A percentile compares a stretch with the other conserved stretches of the same genome.
Conservation (phyloP, 2,797 vertebrate genomes). For the Lepilemur ruficaudatus region DNA sequence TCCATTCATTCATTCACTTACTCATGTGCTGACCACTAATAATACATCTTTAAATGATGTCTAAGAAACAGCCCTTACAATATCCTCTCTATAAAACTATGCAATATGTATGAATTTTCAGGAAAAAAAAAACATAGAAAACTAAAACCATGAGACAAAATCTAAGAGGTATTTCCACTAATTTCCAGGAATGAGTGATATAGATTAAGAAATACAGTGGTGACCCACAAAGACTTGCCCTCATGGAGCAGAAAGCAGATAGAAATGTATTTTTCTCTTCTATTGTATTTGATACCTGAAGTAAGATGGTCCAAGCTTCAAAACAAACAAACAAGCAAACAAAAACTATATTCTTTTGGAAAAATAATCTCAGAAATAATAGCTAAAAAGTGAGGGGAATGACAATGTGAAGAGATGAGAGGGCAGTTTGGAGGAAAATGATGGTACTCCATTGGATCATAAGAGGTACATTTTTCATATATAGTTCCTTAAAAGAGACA, state of each 20-base stretch:
- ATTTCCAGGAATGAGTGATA: not conserved
- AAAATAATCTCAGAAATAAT: slow-evolving; percentile 29
- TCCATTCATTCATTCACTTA: slow-evolving; percentile 17
- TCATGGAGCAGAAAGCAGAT: not conserved
- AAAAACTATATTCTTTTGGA: not conserved
- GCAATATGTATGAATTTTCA: not conserved
- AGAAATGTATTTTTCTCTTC: not conserved
- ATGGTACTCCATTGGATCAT: not conserved
- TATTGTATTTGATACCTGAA: not conserved
- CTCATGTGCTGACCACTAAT: not conserved
- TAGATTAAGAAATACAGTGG: not conserved
- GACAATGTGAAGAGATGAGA: not conserved
- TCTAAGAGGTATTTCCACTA: not conserved
- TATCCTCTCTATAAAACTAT: not conserved
- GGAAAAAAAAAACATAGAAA: not conserved
- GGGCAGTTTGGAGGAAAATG: not conserved
- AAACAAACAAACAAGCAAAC: not conserved
- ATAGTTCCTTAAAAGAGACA: not conserved
- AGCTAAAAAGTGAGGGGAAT: not conserved
- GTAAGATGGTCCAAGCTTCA: not conserved
- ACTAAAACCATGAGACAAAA: not conserved
- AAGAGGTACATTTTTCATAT: not conserved
- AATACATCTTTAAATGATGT: not conserved
- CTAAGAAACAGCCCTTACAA: not conserved
- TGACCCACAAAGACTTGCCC: not conserved